phyloP scores from a whole-genome alignment of 2,797 vertebrate species.

The Echiichthys vipera region DNA sequence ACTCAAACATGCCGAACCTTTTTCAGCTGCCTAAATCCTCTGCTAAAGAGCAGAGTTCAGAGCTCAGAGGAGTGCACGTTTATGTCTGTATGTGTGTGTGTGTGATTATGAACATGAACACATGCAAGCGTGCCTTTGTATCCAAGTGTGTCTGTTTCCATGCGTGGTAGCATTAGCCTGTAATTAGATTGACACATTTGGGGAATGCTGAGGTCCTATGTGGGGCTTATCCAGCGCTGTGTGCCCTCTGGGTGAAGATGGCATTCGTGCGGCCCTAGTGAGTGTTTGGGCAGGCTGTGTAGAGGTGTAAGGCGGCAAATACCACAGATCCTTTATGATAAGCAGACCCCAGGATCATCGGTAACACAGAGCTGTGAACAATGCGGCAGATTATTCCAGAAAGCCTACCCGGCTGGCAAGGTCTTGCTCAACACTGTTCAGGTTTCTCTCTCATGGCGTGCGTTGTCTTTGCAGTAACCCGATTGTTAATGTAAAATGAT shows the following conservation, averaged over 20 bases:
- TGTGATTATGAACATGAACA: slow-evolving; percentile 45
- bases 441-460: slow-evolving; percentile 53
- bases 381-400: slow-evolving; percentile 62
- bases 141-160: slow-evolving; percentile 52
- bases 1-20: slow-evolving; percentile 43
- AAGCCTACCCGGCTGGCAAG: slow-evolving; percentile 14
- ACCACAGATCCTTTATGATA: slow-evolving; percentile 57
- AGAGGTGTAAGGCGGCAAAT: slow-evolving; percentile 49
- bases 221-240: slow-evolving; percentile 48
- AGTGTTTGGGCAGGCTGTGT: slow-evolving; percentile 40
- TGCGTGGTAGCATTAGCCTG: slow-evolving; percentile 63
- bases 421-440: slow-evolving; percentile 53
- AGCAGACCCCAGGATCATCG: slow-evolving; percentile 40
- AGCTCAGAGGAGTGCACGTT: slow-evolving; percentile 27
- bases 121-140: slow-evolving; percentile 34
- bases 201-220: slow-evolving; percentile 56
- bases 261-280: slow-evolving; percentile 44
- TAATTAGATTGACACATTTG: slow-evolving; percentile 74
- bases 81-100: slow-evolving; percentile 26
- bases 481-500: slow-evolving; percentile 75
- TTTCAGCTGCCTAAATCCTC: slow-evolving; percentile 56
- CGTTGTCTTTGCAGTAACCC: slow-evolving; percentile 61
- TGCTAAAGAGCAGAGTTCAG: slow-evolving; percentile 67
- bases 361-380: slow-evolving; percentile 58
- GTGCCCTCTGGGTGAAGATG: slow-evolving; percentile 66